These are phyloP conservation scores for Electrophaes corylata DNA, from an alignment of 2,888 invertebrate species.

Conservation along the genomic window DNA sequence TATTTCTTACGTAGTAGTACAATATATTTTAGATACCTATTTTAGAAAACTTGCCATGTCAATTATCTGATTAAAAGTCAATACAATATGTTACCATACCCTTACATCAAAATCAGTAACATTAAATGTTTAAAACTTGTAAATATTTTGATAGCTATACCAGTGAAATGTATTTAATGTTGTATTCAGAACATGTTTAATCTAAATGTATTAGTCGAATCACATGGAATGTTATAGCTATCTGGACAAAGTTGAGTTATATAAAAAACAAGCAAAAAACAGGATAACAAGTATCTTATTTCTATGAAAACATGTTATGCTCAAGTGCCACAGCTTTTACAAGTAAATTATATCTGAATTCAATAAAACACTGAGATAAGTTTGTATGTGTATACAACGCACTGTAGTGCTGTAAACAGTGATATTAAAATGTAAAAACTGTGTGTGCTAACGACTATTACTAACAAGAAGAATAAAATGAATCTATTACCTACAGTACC, in stretches of 20 bases:
- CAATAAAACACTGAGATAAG: constrained; percentile 39
- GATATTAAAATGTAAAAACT: constrained; percentile 69
- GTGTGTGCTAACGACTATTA: constrained; percentile 68
- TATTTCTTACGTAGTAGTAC: constrained; percentile 31
- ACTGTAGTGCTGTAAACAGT: constrained; percentile 45
- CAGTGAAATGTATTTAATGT: constrained; percentile 33
- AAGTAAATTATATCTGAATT: constrained; percentile 30
- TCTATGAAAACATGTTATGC: constrained; percentile 55
- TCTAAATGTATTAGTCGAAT: constrained; percentile 31
- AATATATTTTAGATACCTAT: constrained; percentile 27
- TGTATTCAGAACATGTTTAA: constrained; percentile 30
- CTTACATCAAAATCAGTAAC: constrained; percentile 34
- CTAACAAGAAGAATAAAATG: constrained; percentile 49
- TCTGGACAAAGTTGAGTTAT: constrained; percentile 46
- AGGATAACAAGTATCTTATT: constrained; percentile 55
- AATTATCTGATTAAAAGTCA: constrained; percentile 24
- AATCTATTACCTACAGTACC: constrained; percentile 70
- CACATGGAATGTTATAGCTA: constrained; percentile 66
- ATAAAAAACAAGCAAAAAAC: constrained; percentile 49
- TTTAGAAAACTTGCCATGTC: constrained; percentile 19
- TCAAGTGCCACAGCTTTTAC: constrained; percentile 69
- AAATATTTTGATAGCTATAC: constrained; percentile 45
- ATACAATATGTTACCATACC: constrained; percentile 31
- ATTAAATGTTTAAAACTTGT: constrained; percentile 31
- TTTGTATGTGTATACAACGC: constrained; percentile 28